phyloP scores from a whole-genome alignment of 2,113 vertebrate species.

The Bagarius yarrelli region DNA sequence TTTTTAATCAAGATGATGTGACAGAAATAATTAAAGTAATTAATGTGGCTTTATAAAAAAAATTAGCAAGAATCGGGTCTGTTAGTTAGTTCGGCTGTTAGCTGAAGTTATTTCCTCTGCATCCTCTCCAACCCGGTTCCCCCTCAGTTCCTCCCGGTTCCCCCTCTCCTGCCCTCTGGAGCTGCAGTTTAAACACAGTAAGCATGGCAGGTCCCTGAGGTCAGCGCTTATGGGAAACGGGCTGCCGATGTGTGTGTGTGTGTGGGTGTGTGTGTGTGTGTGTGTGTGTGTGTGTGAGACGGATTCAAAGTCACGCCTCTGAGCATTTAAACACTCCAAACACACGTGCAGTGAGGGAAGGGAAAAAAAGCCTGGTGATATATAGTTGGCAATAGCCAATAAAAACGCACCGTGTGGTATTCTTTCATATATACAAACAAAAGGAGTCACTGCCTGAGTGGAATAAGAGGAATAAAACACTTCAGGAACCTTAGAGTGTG shows the following conservation, averaged over 20 bases:
- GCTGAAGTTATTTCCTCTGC: background rate
- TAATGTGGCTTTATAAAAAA: too few species aligned
- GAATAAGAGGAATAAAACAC: background rate
- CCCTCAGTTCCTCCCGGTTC: background rate
- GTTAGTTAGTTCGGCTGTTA: too few species aligned
- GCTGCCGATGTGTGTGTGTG: background rate
- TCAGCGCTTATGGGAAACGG: conserved; percentile 11
- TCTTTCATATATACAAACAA: background rate
- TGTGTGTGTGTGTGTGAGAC: too few species aligned
- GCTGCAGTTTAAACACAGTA: conserved; percentile 15
- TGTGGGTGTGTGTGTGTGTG: background rate
- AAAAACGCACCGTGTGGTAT: background rate
- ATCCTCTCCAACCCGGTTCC: background rate
- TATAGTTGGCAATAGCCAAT: background rate
- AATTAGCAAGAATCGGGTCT: too few species aligned
- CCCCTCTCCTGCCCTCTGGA: background rate
- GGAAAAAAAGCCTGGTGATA: background rate
- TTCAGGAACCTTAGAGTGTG: background rate
- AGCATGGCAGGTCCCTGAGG: conserved; percentile 16
- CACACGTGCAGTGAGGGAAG: background rate
- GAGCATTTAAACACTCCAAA: background rate
- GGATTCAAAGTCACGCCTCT: background rate
- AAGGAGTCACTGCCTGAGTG: background rate
- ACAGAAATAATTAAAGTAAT: background rate
- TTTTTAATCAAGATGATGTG: background rate